Evolutionary conservation across 2,888 invertebrate genomes (phyloP).

Genomic region (Drosophila macrospina): DNA sequence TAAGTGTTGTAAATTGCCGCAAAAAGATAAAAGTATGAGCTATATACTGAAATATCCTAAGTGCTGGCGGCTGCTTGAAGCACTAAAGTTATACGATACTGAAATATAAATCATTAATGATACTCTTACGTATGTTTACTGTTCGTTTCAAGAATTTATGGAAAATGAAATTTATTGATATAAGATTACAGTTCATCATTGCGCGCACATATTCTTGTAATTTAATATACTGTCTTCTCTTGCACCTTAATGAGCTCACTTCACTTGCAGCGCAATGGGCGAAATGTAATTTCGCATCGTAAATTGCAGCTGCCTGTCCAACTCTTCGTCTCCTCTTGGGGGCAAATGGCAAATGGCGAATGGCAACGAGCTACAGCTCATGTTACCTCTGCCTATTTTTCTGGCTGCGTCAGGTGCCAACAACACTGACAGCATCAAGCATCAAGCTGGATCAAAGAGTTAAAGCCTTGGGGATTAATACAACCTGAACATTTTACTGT

Average conservation of each 20-base stretch:
- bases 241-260: conserved; percentile 18
- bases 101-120: too few species aligned
- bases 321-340: conserved; percentile 15
- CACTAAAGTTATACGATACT: too few species aligned
- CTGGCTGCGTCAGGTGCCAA: conserved; percentile 35
- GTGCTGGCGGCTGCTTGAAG: too few species aligned
- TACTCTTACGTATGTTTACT: too few species aligned
- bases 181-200: background rate
- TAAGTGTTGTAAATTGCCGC: conserved; percentile 37
- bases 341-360: conserved; percentile 24
- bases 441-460: conserved; percentile 22
- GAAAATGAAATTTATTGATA: too few species aligned
- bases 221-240: background rate
- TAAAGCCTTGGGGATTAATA: background rate
- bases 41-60: too few species aligned
- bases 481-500: conserved; percentile 4
- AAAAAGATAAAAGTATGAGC: conserved; percentile 11
- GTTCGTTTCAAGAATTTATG: too few species aligned
- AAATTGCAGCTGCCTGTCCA: conserved; percentile 35
- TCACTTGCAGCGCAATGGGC: conserved; percentile 22
- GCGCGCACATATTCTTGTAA: conserved; percentile 1
- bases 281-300: conserved; percentile 48
- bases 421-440: conserved; percentile 33
- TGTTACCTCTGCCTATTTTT: conserved; percentile 33
- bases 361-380: conserved; percentile 55